These are phyloP conservation scores for Notodonta ziczac DNA, from an alignment of 2,888 invertebrate species.

Conservation along the genomic window DNA sequence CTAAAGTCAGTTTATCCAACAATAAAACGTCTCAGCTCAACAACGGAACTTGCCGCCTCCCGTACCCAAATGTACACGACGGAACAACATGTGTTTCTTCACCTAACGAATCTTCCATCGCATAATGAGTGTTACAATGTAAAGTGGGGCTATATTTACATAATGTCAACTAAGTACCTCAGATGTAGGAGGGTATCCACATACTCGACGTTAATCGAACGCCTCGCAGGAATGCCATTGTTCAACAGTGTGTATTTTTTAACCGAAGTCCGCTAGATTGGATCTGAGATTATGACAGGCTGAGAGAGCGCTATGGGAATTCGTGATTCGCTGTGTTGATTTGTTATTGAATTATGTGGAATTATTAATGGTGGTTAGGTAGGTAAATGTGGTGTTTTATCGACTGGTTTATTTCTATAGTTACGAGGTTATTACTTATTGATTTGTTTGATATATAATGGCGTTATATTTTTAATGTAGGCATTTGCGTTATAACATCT, in stretches of 20 bases:
- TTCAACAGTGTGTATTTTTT: slow-evolving; percentile 70
- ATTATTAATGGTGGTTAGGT: not conserved
- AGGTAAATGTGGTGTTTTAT: too few relatives aligned
- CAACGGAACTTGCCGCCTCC: slow-evolving; percentile 51
- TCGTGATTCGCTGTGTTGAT: slow-evolving; percentile 16
- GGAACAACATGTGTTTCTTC: slow-evolving; percentile 85
- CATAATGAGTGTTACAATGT: slow-evolving; percentile 83
- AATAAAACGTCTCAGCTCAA: slow-evolving; percentile 7
- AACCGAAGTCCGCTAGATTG: slow-evolving; percentile 64
- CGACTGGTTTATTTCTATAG: too few relatives aligned
- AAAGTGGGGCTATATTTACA: slow-evolving; percentile 82
- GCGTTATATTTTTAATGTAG: too few relatives aligned
- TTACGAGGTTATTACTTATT: too few relatives aligned
- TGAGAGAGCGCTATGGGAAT: slow-evolving; percentile 13
- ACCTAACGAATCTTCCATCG: slow-evolving; percentile 82
- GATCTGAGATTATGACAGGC: slow-evolving; percentile 48
- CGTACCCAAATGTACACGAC: slow-evolving; percentile 58
- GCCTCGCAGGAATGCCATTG: slow-evolving; percentile 76
- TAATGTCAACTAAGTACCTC: slow-evolving; percentile 79
- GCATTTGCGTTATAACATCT: too few relatives aligned
- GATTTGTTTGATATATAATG: too few relatives aligned
- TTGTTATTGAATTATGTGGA: slow-evolving; percentile 16
- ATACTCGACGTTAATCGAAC: slow-evolving; percentile 73
- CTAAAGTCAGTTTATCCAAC: not conserved
- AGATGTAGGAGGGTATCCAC: slow-evolving; percentile 69